Percentiles rank a stretch among this genome's conserved stretches.
phyloP scores from a whole-genome alignment of 2,113 vertebrate genomes.

The Oreochromis aureus region DNA sequence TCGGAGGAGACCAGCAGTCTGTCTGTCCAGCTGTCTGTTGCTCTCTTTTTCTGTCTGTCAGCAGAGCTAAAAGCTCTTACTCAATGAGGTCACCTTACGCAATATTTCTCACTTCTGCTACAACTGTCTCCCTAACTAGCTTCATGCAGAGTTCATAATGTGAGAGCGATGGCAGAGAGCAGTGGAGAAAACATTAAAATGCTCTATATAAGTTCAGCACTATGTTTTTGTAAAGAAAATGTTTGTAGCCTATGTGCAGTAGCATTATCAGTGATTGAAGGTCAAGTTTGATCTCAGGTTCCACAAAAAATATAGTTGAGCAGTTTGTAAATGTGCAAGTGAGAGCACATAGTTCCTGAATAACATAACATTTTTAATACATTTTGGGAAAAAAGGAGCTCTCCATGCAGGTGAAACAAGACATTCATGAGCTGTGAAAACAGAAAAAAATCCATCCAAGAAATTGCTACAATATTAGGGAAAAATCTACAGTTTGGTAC shows the following conservation, averaged over 20 bases:
- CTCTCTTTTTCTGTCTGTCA: constrained; percentile 30
- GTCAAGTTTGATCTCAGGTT: not conserved
- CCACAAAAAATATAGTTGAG: not conserved
- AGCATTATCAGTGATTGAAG: not conserved
- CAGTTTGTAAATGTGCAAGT: not conserved
- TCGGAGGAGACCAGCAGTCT: not conserved
- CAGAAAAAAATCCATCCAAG: not conserved
- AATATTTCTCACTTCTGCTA: not conserved
- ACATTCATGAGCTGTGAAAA: fast-evolving
- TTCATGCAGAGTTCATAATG: not conserved
- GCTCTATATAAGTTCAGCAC: not conserved
- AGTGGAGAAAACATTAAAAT: not conserved
- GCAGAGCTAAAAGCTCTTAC: constrained; percentile 21
- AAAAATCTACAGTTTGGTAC: not conserved
- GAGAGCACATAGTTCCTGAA: not conserved
- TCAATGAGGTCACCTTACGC: not conserved
- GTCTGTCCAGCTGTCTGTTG: not conserved
- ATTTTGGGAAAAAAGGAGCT: not conserved
- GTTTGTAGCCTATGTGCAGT: fast-evolving
- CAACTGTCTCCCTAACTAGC: not conserved
- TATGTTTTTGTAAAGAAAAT: not conserved
- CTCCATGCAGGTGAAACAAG: not conserved
- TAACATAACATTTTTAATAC: fast-evolving
- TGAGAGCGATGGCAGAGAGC: too few species aligned
- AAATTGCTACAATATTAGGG: not conserved